Conservation (phyloP, 2,113 vertebrate genomes). For the Promerops cafer region DNA sequence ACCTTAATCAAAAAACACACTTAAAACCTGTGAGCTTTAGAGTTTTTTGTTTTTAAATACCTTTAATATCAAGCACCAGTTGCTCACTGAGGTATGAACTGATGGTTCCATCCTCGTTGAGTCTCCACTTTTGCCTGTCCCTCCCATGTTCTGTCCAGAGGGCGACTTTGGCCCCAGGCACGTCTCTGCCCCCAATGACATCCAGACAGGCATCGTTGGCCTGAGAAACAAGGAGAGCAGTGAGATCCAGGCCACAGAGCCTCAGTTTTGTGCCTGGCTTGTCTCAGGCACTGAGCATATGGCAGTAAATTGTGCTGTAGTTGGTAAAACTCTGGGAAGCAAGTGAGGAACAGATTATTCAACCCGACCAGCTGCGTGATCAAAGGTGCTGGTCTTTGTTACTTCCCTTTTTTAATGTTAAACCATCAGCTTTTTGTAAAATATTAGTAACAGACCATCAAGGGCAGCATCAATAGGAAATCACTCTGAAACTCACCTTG, state of each 20-base stretch:
- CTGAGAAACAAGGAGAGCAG: constrained; percentile 38
- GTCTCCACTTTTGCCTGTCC: constrained; percentile 79
- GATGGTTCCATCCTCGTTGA: constrained; percentile 79
- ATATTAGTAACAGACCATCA: not conserved
- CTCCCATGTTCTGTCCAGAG: constrained; percentile 83
- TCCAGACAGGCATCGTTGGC: constrained; percentile 78
- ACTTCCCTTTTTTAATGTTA: not conserved
- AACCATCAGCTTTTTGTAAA: not conserved
- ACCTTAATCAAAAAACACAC: not conserved
- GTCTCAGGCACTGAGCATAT: fast-evolving
- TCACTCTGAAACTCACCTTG: constrained; percentile 64
- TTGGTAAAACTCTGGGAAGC: not conserved
- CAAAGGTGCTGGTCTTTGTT: not conserved
- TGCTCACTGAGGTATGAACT: constrained; percentile 75
- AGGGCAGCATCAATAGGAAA: not conserved
- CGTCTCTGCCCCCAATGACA: constrained; percentile 78
- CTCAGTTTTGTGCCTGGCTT: not conserved
- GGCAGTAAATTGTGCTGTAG: fast-evolving
- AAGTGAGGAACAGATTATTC: not conserved
- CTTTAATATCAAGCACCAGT: constrained; percentile 83
- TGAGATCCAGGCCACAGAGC: not conserved
- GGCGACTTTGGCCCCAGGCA: constrained; percentile 77
- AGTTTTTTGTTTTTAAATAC: constrained; percentile 30
- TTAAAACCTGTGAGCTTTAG: not conserved
- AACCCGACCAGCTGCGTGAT: not conserved